phyloP scores from a whole-genome alignment of 2,888 invertebrate species.

The Cactoblastis cactorum region DNA sequence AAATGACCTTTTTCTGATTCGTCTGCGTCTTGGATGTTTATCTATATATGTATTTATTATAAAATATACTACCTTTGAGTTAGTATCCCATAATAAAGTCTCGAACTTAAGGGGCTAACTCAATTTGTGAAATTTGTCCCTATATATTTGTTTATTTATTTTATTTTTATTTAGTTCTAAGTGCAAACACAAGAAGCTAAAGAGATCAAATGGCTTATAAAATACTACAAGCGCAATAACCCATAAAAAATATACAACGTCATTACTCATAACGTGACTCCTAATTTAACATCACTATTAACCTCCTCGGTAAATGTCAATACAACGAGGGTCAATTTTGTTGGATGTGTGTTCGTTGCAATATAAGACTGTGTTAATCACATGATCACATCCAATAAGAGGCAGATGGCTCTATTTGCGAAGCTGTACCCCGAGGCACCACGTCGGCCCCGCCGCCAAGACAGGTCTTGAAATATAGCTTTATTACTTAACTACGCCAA shows the following conservation, averaged over 20 bases:
- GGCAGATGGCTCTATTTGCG: constrained; percentile 19
- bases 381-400: neutral
- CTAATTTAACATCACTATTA: neutral
- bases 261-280: neutral
- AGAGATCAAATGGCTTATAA: no score
- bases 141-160: no score
- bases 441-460: neutral
- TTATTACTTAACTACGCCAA: neutral
- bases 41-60: no score
- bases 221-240: neutral
- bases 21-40: no score
- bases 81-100: no score
- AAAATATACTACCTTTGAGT: no score
- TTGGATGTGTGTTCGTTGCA: neutral
- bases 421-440: neutral
- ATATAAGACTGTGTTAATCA: constrained; percentile 2
- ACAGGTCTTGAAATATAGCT: neutral
- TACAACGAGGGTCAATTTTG: constrained; percentile 4
- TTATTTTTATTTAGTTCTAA: no score
- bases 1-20: neutral
- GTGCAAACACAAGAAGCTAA: no score
- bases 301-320: neutral
- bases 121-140: no score
- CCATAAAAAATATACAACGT: neutral
- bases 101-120: no score